Percentiles rank a stretch among this genome's conserved stretches.
Conservation (phyloP, 2,888 invertebrate species). For the Drosophila rellima region DNA sequence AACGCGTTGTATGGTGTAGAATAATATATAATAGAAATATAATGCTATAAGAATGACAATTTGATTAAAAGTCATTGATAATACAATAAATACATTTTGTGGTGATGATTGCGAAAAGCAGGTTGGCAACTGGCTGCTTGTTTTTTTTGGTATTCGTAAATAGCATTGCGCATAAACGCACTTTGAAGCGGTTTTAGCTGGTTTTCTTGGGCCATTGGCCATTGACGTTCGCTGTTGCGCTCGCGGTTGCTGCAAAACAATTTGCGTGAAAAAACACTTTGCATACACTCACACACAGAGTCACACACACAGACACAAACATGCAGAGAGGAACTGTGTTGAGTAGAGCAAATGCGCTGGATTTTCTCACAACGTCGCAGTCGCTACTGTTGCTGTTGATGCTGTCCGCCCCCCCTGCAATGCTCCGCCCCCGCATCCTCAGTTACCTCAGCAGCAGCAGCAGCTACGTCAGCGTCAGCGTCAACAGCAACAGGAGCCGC, state of each 20-base stretch:
- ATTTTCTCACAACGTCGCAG: constrained; percentile 41
- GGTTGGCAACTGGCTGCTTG: background rate
- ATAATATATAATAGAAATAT: too few species aligned
- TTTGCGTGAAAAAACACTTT: constrained; percentile 68
- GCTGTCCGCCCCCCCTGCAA: background rate
- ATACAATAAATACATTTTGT: background rate
- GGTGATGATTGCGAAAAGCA: background rate
- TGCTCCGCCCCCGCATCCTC: background rate
- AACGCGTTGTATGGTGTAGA: background rate
- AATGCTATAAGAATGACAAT: too few species aligned
- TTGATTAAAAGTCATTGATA: background rate
- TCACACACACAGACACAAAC: constrained; percentile 5
- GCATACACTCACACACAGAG: constrained; percentile 23
- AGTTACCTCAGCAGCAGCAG: background rate
- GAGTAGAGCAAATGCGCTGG: constrained; percentile 47
- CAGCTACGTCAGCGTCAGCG: constrained; percentile 6
- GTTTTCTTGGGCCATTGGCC: constrained; percentile 45
- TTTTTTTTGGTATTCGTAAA: background rate
- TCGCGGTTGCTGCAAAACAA: constrained; percentile 55
- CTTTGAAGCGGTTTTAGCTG: constrained; percentile 34
- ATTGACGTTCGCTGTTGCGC: constrained; percentile 40
- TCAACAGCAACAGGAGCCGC: constrained; percentile 9
- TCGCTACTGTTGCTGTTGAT: constrained; percentile 6
- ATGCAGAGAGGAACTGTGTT: constrained; percentile 14
- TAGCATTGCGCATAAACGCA: constrained; percentile 34